Conservation (phyloP, 2,888 invertebrate species). For the Acanthacorydalis orientalis region DNA sequence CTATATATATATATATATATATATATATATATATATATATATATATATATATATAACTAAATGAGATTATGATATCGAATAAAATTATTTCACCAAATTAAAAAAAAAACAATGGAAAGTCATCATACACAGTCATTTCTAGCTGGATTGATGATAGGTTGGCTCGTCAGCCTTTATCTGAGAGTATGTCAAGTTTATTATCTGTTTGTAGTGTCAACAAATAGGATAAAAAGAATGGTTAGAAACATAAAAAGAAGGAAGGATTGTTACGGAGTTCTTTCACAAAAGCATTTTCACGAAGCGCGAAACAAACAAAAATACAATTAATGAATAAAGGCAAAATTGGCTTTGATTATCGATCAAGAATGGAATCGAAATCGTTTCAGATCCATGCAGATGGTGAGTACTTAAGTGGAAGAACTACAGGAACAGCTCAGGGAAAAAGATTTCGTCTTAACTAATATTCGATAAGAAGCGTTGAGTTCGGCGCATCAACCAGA, state of each 20-base stretch:
- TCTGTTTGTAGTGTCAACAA: conserved; percentile 79
- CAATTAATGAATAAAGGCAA: conserved; percentile 18
- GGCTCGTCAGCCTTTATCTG: conserved; percentile 84
- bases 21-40: no score
- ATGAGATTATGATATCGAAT: no score
- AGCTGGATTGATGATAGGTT: conserved; percentile 67
- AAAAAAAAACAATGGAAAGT: conserved; percentile 80
- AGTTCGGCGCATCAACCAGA: conserved; percentile 96
- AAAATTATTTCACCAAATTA: no score
- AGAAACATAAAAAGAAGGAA: conserved; percentile 89
- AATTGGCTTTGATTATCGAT: not conserved
- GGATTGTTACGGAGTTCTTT: conserved; percentile 94
- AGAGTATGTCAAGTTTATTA: conserved; percentile 86
- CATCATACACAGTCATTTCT: conserved; percentile 82
- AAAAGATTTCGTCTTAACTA: conserved; percentile 90
- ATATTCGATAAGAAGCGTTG: conserved; percentile 88
- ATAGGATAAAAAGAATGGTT: conserved; percentile 70
- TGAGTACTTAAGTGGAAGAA: conserved; percentile 52
- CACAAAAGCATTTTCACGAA: conserved; percentile 89
- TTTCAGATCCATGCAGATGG: conserved; percentile 24
- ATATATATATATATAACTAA: no score
- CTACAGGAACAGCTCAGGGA: conserved; percentile 86
- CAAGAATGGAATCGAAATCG: not conserved
- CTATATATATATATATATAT: no score
- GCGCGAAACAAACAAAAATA: conserved; percentile 57